phyloP scores from a whole-genome alignment of 2,888 invertebrate species.

The Euproctis similis region DNA sequence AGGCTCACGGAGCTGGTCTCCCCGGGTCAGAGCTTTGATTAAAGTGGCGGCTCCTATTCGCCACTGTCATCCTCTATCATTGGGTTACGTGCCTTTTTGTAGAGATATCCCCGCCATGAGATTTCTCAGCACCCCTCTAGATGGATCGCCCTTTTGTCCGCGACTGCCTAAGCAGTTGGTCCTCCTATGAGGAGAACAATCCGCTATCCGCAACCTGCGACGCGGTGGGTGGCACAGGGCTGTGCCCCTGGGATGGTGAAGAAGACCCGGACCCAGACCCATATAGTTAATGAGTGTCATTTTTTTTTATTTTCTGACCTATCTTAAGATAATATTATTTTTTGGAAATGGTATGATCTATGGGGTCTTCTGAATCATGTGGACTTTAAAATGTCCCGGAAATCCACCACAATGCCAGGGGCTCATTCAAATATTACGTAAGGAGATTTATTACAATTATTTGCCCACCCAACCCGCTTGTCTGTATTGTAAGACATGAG shows the following conservation, averaged over 20 bases:
- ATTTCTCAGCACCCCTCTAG: background rate
- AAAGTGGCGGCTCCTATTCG: conserved; percentile 5
- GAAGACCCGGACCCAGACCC: background rate
- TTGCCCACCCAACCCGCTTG: too few species aligned
- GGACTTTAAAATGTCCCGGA: too few species aligned
- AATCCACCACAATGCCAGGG: too few species aligned
- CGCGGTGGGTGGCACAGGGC: conserved; percentile 5
- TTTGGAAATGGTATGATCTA: too few species aligned
- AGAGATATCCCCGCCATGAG: background rate
- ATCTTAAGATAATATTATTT: too few species aligned
- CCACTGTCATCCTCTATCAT: conserved; percentile 5
- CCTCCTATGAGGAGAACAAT: conserved; percentile 3
- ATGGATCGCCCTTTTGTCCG: conserved; percentile 4
- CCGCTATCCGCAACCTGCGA: conserved; percentile 7
- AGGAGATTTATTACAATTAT: too few species aligned
- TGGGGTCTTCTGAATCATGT: too few species aligned
- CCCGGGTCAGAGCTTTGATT: conserved; percentile 5
- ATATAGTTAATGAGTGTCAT: too few species aligned
- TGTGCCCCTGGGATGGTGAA: conserved; percentile 1
- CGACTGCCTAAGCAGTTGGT: conserved; percentile 4
- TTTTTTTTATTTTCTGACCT: too few species aligned
- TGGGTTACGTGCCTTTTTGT: background rate
- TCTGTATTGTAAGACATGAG: too few species aligned
- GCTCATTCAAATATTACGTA: too few species aligned
- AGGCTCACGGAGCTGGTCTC: too few species aligned